A percentile compares a stretch with the other conserved stretches of the same genome.
Evolutionary conservation across 1,140 invertebrate species (phyloP).

Genomic region (Heterodera schachtii): DNA sequence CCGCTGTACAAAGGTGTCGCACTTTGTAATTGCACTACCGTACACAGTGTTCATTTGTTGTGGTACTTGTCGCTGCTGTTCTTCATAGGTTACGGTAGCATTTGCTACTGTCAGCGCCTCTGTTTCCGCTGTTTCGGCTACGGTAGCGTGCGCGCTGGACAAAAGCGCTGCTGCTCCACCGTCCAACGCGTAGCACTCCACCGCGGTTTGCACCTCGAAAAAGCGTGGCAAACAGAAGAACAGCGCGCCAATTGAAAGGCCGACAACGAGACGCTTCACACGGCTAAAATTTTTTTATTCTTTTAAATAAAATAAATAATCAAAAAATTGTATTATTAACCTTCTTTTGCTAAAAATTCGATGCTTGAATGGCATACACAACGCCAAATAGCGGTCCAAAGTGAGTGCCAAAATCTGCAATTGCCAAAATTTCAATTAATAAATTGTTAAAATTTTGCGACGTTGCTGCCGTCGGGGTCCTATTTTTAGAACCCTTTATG

Average conservation of each 20-base stretch:
- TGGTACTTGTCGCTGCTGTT: not conserved
- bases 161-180: conserved; percentile 4
- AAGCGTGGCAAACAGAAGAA: conserved; percentile 59
- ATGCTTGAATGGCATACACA: conserved; percentile 59
- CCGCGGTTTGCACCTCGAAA: conserved; percentile 55
- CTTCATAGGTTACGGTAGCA: conserved; percentile 1
- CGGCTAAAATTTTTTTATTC: conserved; percentile 43
- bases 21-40: not conserved
- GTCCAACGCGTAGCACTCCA: conserved; percentile 30
- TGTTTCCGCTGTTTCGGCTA: not conserved
- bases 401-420: conserved; percentile 54
- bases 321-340: conserved; percentile 27
- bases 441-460: too few relatives aligned
- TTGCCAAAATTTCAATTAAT: not conserved
- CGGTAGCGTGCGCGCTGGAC: not conserved
- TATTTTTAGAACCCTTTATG: too few relatives aligned
- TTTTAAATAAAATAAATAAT: too few relatives aligned
- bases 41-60: not conserved
- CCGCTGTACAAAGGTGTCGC: conserved; percentile 28
- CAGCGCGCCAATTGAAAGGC: conserved; percentile 53
- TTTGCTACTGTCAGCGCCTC: not conserved
- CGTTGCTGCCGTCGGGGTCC: too few relatives aligned
- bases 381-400: conserved; percentile 59
- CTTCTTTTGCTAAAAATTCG: conserved; percentile 59
- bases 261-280: conserved; percentile 57